These are phyloP conservation scores for Spondyliosoma cantharus DNA, from an alignment of 2,797 vertebrate genomes.

Conservation along the genomic window DNA sequence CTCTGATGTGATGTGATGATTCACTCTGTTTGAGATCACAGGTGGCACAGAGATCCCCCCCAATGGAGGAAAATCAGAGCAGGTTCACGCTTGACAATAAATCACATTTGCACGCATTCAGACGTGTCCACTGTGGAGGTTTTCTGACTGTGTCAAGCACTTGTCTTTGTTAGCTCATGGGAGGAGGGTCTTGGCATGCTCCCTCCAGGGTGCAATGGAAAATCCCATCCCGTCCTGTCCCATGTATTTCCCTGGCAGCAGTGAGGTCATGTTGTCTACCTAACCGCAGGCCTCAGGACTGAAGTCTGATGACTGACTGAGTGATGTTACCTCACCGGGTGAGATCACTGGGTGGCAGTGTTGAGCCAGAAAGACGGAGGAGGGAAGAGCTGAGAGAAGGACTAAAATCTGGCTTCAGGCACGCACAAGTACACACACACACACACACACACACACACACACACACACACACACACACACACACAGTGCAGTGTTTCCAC, in stretches of 20 bases:
- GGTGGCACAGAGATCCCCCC: background rate
- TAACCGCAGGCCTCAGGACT: slow-evolving; percentile 64
- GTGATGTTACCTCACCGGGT: slow-evolving; percentile 6
- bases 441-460: no score
- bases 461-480: no score
- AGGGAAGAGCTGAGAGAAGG: background rate
- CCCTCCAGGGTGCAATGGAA: slow-evolving; percentile 76
- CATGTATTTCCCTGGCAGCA: slow-evolving; percentile 70
- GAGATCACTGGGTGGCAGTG: slow-evolving; percentile 83
- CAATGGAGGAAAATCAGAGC: background rate
- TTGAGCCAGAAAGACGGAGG: slow-evolving; percentile 79
- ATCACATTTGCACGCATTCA: slow-evolving; percentile 30
- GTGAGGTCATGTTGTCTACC: slow-evolving; percentile 80
- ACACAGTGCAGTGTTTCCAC: slow-evolving; percentile 24
- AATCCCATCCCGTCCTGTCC: slow-evolving; percentile 71
- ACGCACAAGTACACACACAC: no score
- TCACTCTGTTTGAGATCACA: slow-evolving; percentile 8
- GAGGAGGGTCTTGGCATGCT: slow-evolving; percentile 45
- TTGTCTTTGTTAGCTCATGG: slow-evolving; percentile 64
- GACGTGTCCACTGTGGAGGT: slow-evolving; percentile 26
- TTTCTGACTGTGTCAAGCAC: slow-evolving; percentile 43
- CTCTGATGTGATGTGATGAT: background rate
- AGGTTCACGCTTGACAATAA: background rate
- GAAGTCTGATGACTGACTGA: slow-evolving; percentile 33
- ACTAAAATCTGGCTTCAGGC: slow-evolving; percentile 8